Conservation (phyloP, 2,797 vertebrate species). For the Cossypha niveicapilla region DNA sequence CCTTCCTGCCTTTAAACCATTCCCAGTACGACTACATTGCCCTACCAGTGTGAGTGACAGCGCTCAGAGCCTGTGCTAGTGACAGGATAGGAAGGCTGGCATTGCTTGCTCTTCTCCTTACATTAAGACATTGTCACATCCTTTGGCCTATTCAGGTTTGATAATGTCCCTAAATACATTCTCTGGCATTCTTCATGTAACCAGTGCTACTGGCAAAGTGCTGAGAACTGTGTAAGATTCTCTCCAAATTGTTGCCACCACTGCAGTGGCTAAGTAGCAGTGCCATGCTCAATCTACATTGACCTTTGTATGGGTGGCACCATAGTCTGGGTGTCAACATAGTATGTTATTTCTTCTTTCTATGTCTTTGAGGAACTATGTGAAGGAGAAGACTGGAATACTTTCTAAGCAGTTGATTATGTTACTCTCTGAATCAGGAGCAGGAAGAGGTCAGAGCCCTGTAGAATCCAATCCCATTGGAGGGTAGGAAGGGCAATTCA, state of each 20-base stretch:
- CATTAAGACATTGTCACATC: background rate
- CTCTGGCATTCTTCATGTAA: background rate
- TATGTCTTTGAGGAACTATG: background rate
- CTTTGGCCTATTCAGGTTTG: background rate
- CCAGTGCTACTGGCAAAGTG: background rate
- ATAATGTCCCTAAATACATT: background rate
- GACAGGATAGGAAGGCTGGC: background rate
- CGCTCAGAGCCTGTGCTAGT: background rate
- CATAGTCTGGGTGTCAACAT: background rate
- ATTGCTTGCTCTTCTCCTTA: background rate
- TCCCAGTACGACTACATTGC: background rate
- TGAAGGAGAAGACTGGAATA: background rate
- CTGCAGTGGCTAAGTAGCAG: background rate
- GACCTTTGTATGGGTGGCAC: background rate
- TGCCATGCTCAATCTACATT: background rate
- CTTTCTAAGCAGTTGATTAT: background rate
- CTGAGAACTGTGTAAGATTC: background rate
- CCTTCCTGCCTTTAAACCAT: background rate
- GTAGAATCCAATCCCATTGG: background rate
- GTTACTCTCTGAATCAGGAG: background rate
- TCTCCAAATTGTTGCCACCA: background rate
- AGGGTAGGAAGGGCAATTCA: background rate
- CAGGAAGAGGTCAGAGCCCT: background rate
- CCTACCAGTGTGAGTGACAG: background rate
- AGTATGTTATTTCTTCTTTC: background rate